A percentile compares a stretch with the other conserved stretches of the same genome.
Evolutionary conservation across 1,140 invertebrate species (phyloP).

Genomic region (Bombus breviceps): DNA sequence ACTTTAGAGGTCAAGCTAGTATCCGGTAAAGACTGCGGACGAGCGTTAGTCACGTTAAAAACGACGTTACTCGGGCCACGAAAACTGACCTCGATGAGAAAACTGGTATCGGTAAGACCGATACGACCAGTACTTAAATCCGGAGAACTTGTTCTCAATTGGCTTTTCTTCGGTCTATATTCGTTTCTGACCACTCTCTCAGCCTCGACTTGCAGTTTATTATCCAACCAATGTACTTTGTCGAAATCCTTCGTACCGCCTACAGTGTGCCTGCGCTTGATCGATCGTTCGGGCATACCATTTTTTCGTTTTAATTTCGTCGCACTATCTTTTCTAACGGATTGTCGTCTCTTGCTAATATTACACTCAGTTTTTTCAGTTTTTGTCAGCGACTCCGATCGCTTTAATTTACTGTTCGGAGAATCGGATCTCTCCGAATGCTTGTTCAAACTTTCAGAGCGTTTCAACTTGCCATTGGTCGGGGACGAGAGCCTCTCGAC

Average conservation of each 20-base stretch:
- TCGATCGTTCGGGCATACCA: slow-evolving; percentile 89
- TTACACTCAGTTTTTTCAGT: slow-evolving; percentile 92
- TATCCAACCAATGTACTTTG: slow-evolving; percentile 86
- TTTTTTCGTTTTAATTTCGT: slow-evolving; percentile 89
- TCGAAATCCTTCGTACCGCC: slow-evolving; percentile 94
- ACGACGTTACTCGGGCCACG: slow-evolving; percentile 83
- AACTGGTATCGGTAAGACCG: slow-evolving; percentile 78
- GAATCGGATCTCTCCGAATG: slow-evolving; percentile 79
- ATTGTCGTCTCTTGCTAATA: slow-evolving; percentile 87
- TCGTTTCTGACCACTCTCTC: slow-evolving; percentile 82
- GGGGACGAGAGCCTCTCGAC: slow-evolving; percentile 79
- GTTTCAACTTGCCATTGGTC: slow-evolving; percentile 81
- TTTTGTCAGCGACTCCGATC: slow-evolving; percentile 89
- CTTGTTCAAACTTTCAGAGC: slow-evolving; percentile 85
- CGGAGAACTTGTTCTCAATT: slow-evolving; percentile 85
- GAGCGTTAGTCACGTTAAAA: slow-evolving; percentile 82
- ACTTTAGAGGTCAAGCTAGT: slow-evolving; percentile 80
- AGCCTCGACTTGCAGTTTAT: slow-evolving; percentile 82
- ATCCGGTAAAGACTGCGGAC: slow-evolving; percentile 84
- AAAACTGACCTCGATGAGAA: slow-evolving; percentile 84
- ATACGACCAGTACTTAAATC: slow-evolving; percentile 83
- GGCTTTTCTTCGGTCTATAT: slow-evolving; percentile 80
- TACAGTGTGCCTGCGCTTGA: slow-evolving; percentile 95
- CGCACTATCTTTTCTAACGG: slow-evolving; percentile 81
- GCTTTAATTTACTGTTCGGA: slow-evolving; percentile 82